phyloP scores from a whole-genome alignment of 2,888 invertebrate genomes.

The Alsophila aescularia region DNA sequence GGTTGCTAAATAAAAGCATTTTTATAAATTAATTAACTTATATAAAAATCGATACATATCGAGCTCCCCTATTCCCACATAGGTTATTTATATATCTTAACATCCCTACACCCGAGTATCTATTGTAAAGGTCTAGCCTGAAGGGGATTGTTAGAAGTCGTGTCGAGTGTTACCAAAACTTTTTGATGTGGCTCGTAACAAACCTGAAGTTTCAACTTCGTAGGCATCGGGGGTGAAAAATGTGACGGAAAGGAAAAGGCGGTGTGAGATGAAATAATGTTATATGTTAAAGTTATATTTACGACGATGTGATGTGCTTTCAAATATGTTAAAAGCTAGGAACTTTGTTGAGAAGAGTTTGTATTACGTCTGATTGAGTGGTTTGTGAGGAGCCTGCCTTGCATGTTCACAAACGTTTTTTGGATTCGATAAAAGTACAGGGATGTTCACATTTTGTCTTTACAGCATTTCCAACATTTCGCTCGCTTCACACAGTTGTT shows the following conservation, averaged over 20 bases:
- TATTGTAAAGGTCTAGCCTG: constrained; percentile 25
- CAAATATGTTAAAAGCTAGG: constrained; percentile 13
- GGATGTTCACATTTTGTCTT: too few relatives aligned
- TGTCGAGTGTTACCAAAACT: constrained; percentile 23
- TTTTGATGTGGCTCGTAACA: constrained; percentile 26
- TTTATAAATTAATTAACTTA: too few relatives aligned
- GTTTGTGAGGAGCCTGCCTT: background rate
- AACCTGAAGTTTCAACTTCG: constrained; percentile 19
- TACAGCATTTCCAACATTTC: too few relatives aligned
- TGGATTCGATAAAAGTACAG: background rate
- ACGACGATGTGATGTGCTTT: constrained; percentile 11
- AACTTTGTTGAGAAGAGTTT: constrained; percentile 5
- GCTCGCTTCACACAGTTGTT: too few relatives aligned
- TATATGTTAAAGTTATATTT: constrained; percentile 21
- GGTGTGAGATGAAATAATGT: constrained; percentile 20
- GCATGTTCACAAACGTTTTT: too few relatives aligned
- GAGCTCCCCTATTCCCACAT: background rate
- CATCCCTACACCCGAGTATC: constrained; percentile 13
- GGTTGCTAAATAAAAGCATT: too few relatives aligned
- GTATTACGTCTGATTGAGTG: constrained; percentile 10
- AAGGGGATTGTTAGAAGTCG: constrained; percentile 26
- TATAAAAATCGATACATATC: too few relatives aligned
- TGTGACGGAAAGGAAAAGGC: constrained; percentile 12
- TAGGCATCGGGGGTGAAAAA: constrained; percentile 19
- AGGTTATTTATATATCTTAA: background rate